Percentiles rank a stretch among this genome's conserved stretches.
These are phyloP conservation scores for Stenurella melanura DNA, from an alignment of 2,888 invertebrate species.

Conservation along the genomic window DNA sequence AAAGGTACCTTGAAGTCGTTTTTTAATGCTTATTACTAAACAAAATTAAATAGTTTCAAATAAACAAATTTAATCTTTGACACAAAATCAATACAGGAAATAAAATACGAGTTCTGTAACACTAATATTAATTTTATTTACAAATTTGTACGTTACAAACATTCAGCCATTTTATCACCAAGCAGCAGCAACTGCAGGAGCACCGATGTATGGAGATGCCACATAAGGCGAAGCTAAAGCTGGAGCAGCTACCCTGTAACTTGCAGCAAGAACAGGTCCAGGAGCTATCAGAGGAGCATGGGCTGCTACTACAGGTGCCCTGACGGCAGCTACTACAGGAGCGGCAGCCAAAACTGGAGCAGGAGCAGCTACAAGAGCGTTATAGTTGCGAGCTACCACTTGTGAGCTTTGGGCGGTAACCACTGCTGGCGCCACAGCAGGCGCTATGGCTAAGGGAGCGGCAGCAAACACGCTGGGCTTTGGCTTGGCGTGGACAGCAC, in stretches of 20 bases:
- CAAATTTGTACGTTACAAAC: background rate
- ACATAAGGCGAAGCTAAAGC: slow-evolving; percentile 26
- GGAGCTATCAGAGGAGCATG: background rate
- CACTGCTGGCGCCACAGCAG: slow-evolving; percentile 65
- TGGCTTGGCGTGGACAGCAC: slow-evolving; percentile 49
- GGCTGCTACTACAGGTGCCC: slow-evolving; percentile 58
- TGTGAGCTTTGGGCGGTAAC: slow-evolving; percentile 81
- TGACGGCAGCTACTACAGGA: slow-evolving; percentile 67
- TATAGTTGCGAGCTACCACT: slow-evolving; percentile 78
- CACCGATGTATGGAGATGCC: slow-evolving; percentile 10
- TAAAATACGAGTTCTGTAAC: background rate
- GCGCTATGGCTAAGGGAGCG: slow-evolving; percentile 67
- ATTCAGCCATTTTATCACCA: background rate
- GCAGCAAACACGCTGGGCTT: slow-evolving; percentile 68
- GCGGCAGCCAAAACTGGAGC: slow-evolving; percentile 68
- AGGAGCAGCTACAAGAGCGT: slow-evolving; percentile 76
- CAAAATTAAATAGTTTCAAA: too few species aligned
- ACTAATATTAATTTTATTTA: slow-evolving; percentile 5
- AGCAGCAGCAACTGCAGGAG: slow-evolving; percentile 3
- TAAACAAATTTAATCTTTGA: too few species aligned
- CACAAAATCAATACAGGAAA: background rate
- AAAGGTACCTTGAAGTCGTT: too few species aligned
- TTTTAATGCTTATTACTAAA: too few species aligned
- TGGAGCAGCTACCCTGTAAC: slow-evolving; percentile 38
- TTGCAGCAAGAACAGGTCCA: background rate